These are phyloP conservation scores for Ochotona curzoniae DNA, from an alignment of 2,113 vertebrate species.

Conservation along the genomic window DNA sequence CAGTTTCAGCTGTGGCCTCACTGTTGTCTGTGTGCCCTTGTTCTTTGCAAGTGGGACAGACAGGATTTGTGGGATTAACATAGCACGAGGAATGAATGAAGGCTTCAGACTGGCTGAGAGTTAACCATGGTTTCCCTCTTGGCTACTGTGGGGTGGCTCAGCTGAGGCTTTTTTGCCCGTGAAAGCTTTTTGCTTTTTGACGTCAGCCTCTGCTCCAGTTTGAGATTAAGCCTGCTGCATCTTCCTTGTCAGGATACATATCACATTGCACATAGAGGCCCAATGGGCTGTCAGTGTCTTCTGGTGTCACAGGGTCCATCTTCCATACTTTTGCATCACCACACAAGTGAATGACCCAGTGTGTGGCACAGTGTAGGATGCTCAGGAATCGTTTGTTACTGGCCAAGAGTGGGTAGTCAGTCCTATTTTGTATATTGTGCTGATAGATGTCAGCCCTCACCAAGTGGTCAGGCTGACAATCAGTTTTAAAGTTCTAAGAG, in stretches of 20 bases:
- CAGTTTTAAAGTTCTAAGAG: not conserved
- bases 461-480: not conserved
- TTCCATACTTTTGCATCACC: not conserved
- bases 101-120: not conserved
- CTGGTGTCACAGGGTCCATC: not conserved
- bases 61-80: not conserved
- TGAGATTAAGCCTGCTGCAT: not conserved
- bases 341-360: not conserved
- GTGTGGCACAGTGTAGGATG: not conserved
- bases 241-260: not conserved
- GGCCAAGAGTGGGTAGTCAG: not conserved
- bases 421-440: not conserved
- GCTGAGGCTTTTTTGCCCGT: not conserved
- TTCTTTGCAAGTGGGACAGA: not conserved
- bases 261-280: not conserved
- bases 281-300: no score
- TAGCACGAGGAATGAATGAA: not conserved
- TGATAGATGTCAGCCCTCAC: not conserved
- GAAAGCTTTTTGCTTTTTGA: not conserved
- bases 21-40: accelerated
- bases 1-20: not conserved
- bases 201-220: not conserved
- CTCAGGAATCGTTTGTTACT: slow-evolving; percentile 12
- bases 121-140: not conserved
- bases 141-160: not conserved